phyloP scores from a whole-genome alignment of 2,113 vertebrate genomes.

The Mustela lutreola region DNA sequence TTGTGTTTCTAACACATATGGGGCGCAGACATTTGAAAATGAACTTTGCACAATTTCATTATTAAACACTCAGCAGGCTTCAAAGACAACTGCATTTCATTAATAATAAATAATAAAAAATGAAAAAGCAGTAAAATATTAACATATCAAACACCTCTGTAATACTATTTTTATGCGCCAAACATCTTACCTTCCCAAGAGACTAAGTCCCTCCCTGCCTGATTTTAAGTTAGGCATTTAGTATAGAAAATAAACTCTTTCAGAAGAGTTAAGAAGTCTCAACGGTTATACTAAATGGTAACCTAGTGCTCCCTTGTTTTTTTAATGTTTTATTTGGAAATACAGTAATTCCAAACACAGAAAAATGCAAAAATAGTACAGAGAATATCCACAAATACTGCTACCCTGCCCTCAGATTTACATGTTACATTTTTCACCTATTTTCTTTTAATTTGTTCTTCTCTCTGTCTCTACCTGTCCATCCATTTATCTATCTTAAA shows the following conservation, averaged over 20 bases:
- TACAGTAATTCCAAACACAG: not conserved
- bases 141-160: conserved; percentile 82
- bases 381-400: not conserved
- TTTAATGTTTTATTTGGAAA: not conserved
- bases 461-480: not conserved
- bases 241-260: conserved; percentile 75
- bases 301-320: not conserved
- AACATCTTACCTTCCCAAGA: conserved; percentile 71
- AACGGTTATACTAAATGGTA: not conserved
- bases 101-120: conserved; percentile 85
- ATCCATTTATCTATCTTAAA: not conserved
- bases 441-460: not conserved
- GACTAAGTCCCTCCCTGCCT: conserved; percentile 52
- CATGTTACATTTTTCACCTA: not conserved
- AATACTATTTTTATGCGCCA: conserved; percentile 79
- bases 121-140: conserved; percentile 79
- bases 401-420: not conserved
- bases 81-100: conserved; percentile 82
- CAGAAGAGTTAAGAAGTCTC: conserved; percentile 47
- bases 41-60: conserved; percentile 78
- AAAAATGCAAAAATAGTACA: not conserved
- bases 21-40: conserved; percentile 71
- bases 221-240: conserved; percentile 75
- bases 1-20: conserved; percentile 71
- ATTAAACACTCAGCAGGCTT: conserved; percentile 82